phyloP scores from a whole-genome alignment of 2,888 invertebrate genomes.

The Xanthorhoe spadicearia region DNA sequence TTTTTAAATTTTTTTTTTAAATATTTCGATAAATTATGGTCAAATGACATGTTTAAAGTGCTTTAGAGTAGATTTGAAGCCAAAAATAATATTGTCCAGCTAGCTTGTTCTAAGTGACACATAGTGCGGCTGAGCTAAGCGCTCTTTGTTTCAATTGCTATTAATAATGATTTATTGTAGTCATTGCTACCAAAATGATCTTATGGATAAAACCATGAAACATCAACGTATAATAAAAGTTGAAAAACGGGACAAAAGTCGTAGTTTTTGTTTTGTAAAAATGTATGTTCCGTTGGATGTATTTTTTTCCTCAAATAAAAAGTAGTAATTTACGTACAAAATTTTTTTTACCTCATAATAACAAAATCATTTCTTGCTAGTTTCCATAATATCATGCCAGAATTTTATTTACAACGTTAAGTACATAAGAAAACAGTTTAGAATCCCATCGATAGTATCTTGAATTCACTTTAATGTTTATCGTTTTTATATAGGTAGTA shows the following conservation, averaged over 20 bases:
- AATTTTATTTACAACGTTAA: conserved; percentile 6
- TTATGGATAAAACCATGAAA: background rate
- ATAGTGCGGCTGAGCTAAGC: conserved; percentile 51
- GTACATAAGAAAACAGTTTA: conserved; percentile 20
- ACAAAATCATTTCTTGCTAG: background rate
- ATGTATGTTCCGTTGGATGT: too few relatives aligned
- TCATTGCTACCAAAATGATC: conserved; percentile 23
- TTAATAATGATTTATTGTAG: conserved; percentile 47
- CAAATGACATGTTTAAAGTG: too few relatives aligned
- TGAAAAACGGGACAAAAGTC: too few relatives aligned
- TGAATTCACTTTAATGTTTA: conserved; percentile 26
- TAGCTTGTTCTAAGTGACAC: too few relatives aligned
- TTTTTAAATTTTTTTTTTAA: too few relatives aligned
- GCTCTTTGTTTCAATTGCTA: conserved; percentile 52
- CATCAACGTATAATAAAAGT: background rate
- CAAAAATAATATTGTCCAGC: too few relatives aligned
- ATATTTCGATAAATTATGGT: too few relatives aligned
- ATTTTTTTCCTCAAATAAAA: too few relatives aligned
- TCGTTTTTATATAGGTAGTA: conserved; percentile 21
- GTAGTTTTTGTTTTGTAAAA: too few relatives aligned
- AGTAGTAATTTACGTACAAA: too few relatives aligned
- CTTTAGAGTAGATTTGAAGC: too few relatives aligned
- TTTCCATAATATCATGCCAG: background rate
- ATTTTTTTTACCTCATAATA: background rate
- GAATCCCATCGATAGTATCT: conserved; percentile 17